A percentile compares a stretch with the other conserved stretches of the same genome.
These are phyloP conservation scores for Clistopyga incitator DNA, from an alignment of 2,888 invertebrate genomes.

Conservation along the genomic window DNA sequence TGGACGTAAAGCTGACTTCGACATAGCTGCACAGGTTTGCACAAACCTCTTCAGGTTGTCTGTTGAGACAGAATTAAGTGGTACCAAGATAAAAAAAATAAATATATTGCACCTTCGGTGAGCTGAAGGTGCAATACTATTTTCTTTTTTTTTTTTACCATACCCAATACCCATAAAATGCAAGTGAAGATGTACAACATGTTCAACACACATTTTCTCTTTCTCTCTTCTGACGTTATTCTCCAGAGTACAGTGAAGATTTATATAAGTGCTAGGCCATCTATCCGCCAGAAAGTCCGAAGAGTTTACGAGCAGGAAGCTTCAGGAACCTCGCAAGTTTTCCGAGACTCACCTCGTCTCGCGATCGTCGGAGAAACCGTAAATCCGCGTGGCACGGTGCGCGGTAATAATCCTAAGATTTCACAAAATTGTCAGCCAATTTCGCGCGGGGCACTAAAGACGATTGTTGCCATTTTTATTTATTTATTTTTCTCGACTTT, in stretches of 20 bases:
- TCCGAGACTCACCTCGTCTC: conserved; percentile 17
- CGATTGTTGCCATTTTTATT: conserved; percentile 15
- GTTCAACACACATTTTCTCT: neutral
- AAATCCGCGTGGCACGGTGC: neutral
- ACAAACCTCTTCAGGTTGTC: neutral
- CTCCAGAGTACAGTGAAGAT: neutral
- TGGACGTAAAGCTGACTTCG: conserved; percentile 32
- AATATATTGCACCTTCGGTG: too few species aligned
- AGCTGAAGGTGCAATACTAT: neutral
- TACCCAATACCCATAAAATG: too few species aligned
- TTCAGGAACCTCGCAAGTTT: conserved; percentile 27
- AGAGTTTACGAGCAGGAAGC: conserved; percentile 58
- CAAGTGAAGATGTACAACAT: neutral
- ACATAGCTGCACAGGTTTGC: conserved; percentile 4
- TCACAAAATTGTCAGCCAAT: conserved; percentile 58
- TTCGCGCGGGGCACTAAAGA: neutral
- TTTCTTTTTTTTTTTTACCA: too few species aligned
- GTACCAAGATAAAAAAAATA: too few species aligned
- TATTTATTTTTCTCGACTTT: conserved; percentile 33
- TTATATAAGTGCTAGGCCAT: neutral
- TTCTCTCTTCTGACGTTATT: neutral
- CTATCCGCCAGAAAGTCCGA: neutral
- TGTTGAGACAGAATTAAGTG: too few species aligned
- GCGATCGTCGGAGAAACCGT: conserved; percentile 21
- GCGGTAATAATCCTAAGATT: conserved; percentile 13